Base-by-base conservation (phyloP, 1,140 invertebrate genomes). In the Gonatopus flavifemur region DNA sequence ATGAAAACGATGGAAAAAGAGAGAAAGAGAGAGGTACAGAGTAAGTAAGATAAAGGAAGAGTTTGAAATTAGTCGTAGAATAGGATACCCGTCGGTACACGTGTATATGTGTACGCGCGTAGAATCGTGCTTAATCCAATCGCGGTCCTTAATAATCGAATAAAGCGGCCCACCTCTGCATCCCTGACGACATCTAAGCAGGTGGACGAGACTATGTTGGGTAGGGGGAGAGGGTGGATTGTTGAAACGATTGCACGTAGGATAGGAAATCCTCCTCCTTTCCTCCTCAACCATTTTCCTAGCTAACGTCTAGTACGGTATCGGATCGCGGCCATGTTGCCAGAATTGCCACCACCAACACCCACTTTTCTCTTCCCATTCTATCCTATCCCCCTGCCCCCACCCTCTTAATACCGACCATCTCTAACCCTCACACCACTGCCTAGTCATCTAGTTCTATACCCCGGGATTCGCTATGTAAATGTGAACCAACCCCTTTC, bases 391-490 rank as follows among this genome's bases (percentile, higher is more conserved):
- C 55, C 66, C 68, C 64, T 69, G 73, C n/a, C n/a, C 71, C 70
- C 70, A 65, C 68, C 56, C 72, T 74, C 68, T 76, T 76, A 75
- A 77, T 76, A 73, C 69, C 60, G n/a, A n/a, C n/a, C n/a, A n/a
- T n/a, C n/a, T n/a, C n/a, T n/a, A n/a, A n/a, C n/a, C n/a, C n/a
- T n/a, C n/a, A n/a, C n/a, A n/a, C 63, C 59, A 57, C 64, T 70
- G 66, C 67, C 69, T 73, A 76, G 75, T 75, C 75, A 75, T 76
- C 74, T 78, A 76, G 69, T 74, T 69, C 71, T 72, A 69, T n/a
- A n/a, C n/a, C n/a, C n/a, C 66, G 61, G 70, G 74, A 67, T 75
- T 66, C 66, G 72, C 71, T 76, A 76, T 76, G 74, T 78, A 78
- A 77, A 78, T 78, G 73, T 57, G 69, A 74, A 69, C 69, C 67